Evolutionary conservation across 1,140 invertebrate genomes (phyloP), one percentile per base, ranked within the genome.

Genomic region (Drosophila oshimai): DNA sequence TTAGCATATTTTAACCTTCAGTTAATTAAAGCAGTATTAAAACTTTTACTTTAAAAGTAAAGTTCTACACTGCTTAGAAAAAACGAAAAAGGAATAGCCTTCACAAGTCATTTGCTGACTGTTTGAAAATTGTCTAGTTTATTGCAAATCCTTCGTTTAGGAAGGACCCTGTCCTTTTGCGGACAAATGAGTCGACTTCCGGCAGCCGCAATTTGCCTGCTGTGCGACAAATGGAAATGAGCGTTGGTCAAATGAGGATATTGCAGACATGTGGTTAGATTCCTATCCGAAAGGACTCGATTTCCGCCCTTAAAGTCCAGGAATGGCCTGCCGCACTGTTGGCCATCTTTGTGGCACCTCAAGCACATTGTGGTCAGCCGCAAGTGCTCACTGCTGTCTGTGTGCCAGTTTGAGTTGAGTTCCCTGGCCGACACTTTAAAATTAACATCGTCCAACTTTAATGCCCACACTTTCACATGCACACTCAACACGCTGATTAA

Each of bases 181-280:
- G 67, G 53, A 76, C 76, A 87, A 87, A 80, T 87, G 75, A 75
- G 72, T 49, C 54, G 44, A 86, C 75, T 86, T 86, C 81, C 81
- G 76, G 74, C 45, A 22, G 31, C 53, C 55, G 45, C 58, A 65
- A 80, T 72, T 84, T 64, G 60, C 55, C 54, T 36, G 46, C 41
- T 10, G 42, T 28, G 24, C 53, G 55, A 29, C 29, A 74, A 83
- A 74, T 83, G 69, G 49, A 70, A 68, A 70, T 84, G 79, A 68
- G 22, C 44, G 50, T 46, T 41, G 51, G 39, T 29, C 68, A 57
- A 44, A 70, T 36, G 44, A 60, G 68, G 53, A 72, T 61, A 72
- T 71, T 41, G 60, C 62, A 28, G 60, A 46, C 12, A 34, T 67
- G 62, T 67, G 62, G 62, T 67, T 41, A 39, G 15, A 26, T 28